phyloP scores from a whole-genome alignment of 92 coral and sea anemone species.

The Epizoanthus fatuus region DNA sequence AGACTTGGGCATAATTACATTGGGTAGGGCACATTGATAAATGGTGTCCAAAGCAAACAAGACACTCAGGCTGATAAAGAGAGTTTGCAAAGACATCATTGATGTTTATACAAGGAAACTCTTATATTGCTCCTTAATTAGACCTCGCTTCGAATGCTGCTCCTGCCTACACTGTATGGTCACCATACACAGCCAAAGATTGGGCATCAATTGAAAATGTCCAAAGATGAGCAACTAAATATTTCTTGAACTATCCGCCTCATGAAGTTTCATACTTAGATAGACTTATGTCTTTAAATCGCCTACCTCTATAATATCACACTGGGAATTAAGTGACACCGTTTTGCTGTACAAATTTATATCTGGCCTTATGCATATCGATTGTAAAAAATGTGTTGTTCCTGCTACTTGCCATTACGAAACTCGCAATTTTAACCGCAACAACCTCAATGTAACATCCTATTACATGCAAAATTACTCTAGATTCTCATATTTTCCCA shows the following conservation, averaged over 20 bases:
- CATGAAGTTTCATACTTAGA: neutral
- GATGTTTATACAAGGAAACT: neutral
- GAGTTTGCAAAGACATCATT: neutral
- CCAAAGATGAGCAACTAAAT: slow-evolving; percentile 10
- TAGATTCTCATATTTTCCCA: too few relatives aligned
- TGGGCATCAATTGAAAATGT: slow-evolving; percentile 9
- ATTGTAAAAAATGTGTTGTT: neutral
- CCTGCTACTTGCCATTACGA: neutral
- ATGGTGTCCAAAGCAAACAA: slow-evolving; percentile 33
- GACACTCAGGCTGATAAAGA: slow-evolving; percentile 1
- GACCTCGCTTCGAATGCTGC: neutral
- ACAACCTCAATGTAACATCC: neutral
- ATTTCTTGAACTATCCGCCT: neutral
- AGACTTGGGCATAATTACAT: slow-evolving; percentile 23
- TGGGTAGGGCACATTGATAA: slow-evolving; percentile 29
- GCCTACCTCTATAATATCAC: neutral
- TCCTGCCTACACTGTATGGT: slow-evolving; percentile 4
- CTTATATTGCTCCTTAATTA: slow-evolving; percentile 5
- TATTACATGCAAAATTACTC: too few relatives aligned
- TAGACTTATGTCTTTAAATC: slow-evolving; percentile 5
- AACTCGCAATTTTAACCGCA: slow-evolving; percentile 4
- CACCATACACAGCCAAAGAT: slow-evolving; percentile 14
- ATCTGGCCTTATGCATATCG: neutral
- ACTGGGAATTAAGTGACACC: neutral
- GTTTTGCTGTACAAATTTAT: neutral